These are phyloP conservation scores for Monochamus saltuarius DNA, from an alignment of 1,140 invertebrate species.

Conservation along the genomic window DNA sequence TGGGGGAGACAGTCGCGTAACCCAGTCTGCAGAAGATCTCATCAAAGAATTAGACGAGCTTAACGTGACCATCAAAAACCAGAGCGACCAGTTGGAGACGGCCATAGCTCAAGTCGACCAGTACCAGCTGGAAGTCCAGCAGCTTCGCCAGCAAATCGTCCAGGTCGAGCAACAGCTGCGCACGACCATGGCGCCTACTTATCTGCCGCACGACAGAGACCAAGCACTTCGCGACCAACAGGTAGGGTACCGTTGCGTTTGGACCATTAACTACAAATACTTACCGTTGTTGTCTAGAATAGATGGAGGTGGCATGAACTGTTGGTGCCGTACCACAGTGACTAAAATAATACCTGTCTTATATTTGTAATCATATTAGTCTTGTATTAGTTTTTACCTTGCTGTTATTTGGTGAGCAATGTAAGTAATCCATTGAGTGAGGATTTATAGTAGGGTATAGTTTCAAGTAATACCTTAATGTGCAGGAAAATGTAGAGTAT, in stretches of 20 bases:
- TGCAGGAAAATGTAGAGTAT: no score
- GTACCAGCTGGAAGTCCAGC: conserved; percentile 85
- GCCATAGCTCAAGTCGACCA: conserved; percentile 82
- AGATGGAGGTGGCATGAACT: conserved; percentile 39
- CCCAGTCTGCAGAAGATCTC: conserved; percentile 69
- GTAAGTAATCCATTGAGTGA: no score
- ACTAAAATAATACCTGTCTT: background rate
- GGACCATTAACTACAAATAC: conserved; percentile 16
- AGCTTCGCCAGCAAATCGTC: conserved; percentile 77
- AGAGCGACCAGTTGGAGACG: conserved; percentile 71
- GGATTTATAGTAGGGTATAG: no score
- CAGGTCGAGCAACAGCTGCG: conserved; percentile 84
- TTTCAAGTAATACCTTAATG: no score
- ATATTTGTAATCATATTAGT: background rate
- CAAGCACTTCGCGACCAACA: conserved; percentile 84
- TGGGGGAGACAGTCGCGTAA: conserved; percentile 74
- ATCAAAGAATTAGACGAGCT: conserved; percentile 69
- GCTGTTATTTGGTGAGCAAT: background rate
- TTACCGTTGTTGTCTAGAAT: conserved; percentile 27
- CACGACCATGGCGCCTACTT: conserved; percentile 75
- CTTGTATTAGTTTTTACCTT: background rate
- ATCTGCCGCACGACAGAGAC: conserved; percentile 80
- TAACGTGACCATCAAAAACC: conserved; percentile 65
- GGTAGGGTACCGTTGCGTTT: conserved; percentile 64
- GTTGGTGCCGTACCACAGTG: conserved; percentile 22